Evolutionary conservation across 2,888 invertebrate species (phyloP), one percentile per base, ranked within the genome.

Genomic region (Diarsia rubi): DNA sequence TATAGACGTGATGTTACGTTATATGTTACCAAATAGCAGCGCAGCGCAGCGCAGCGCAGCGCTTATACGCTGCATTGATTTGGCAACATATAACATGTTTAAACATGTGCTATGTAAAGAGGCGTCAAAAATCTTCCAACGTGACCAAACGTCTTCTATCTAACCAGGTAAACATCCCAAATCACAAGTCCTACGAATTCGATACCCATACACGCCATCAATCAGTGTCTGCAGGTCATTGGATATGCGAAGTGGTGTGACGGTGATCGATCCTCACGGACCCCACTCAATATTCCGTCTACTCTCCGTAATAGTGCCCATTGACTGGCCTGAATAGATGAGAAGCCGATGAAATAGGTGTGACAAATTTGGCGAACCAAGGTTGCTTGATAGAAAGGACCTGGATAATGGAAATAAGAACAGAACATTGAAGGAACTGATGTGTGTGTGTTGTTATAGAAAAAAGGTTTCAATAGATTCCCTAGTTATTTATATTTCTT

Each of bases 251-350:
- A 82, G 82, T 68, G 64, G 52, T 82, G 85, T 82, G 82, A 82
- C 81, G 84, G 71, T 70, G 84, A 84, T 83, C 82, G 83, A 82
- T 83, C 73, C 71, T 44, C 54, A 27, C 49, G 24, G 62, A 77
- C 82, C 82, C 82, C 81, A 70, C 82, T 85, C 85, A 85, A 83
- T 83, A 83, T 78, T 78, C 80, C 71, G 65, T 67, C 82, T 69
- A 69, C 82, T 82, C 47, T 64, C 31, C 59, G 82, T 85, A 82
- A 82, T 85, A 81, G 85, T 62, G 44, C 45, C 85, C 31, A 85
- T 82, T 85, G 81, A 74, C 59, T 37, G 66, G 19, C 4, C 24
- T 73, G 63, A 82, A 85, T 85, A 65, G 60, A 73, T 49, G 82
- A 54, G 82, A 47, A 63, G 63, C 49, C 52, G 49, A 24, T 83